These are phyloP conservation scores for Protobothrops flavoviridis DNA, from an alignment of 2,113 vertebrate genomes.

Conservation along the genomic window DNA sequence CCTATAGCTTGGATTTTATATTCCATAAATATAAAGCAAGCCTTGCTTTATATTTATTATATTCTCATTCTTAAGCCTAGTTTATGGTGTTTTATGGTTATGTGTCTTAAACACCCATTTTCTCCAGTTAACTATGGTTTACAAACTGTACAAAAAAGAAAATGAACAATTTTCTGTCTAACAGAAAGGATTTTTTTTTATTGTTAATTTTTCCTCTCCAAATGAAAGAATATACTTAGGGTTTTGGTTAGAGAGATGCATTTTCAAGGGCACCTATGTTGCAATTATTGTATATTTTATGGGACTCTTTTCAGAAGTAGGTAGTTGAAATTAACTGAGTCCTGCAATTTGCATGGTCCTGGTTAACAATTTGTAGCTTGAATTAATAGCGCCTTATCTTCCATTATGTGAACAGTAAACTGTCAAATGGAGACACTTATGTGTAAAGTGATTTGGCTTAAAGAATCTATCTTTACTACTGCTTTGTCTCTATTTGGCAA, in stretches of 20 bases:
- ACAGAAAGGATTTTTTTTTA: background rate
- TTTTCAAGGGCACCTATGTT: background rate
- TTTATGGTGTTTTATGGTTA: background rate
- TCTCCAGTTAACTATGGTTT: background rate
- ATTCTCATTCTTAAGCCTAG: background rate
- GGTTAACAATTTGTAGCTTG: conserved; percentile 35
- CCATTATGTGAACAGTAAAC: conserved; percentile 32
- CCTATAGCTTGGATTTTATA: background rate
- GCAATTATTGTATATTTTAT: background rate
- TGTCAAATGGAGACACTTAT: conserved; percentile 43
- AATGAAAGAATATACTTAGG: background rate
- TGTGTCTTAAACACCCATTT: background rate
- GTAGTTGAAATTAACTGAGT: background rate
- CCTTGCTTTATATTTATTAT: too few relatives aligned
- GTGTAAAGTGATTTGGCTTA: conserved; percentile 42
- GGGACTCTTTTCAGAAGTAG: background rate
- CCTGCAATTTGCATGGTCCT: background rate
- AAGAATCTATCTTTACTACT: background rate
- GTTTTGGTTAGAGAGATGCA: background rate
- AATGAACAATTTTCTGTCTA: background rate
- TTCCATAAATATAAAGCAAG: background rate
- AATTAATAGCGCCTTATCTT: conserved; percentile 50
- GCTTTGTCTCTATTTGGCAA: conserved; percentile 19
- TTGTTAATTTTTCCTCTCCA: background rate
- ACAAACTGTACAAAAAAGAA: background rate